Evolutionary conservation across 1,140 invertebrate species (phyloP).

Genomic region (Lethrus apterus): DNA sequence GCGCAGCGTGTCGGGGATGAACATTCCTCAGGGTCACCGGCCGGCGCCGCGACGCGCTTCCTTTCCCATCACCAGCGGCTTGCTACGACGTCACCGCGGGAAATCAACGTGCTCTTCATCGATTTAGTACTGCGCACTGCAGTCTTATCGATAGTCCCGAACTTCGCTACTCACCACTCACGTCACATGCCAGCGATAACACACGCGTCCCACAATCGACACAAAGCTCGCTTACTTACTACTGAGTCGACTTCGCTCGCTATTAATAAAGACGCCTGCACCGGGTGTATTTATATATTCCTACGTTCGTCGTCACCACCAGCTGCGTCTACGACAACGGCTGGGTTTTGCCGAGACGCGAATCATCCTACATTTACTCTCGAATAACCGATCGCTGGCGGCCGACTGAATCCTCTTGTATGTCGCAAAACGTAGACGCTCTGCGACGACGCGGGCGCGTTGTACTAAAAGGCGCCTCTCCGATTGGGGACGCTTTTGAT

Average conservation of each 20-base stretch:
- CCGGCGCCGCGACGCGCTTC: slow-evolving; percentile 26
- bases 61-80: slow-evolving; percentile 31
- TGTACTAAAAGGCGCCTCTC: slow-evolving; percentile 11
- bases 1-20: slow-evolving; percentile 69
- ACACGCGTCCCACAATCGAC: background rate
- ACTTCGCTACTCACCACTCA: slow-evolving; percentile 11
- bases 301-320: slow-evolving; percentile 14
- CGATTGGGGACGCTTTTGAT: background rate
- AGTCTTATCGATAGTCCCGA: slow-evolving; percentile 21
- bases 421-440: slow-evolving; percentile 5
- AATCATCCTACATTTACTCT: too few relatives aligned
- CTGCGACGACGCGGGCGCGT: slow-evolving; percentile 18
- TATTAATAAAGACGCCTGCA: slow-evolving; percentile 19
- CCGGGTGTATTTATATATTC: slow-evolving; percentile 23
- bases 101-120: slow-evolving; percentile 13
- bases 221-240: slow-evolving; percentile 3
- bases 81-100: background rate
- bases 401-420: slow-evolving; percentile 17
- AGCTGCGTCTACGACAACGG: slow-evolving; percentile 1
- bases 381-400: slow-evolving; percentile 8
- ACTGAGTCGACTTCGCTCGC: slow-evolving; percentile 3
- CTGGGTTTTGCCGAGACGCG: slow-evolving; percentile 1
- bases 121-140: slow-evolving; percentile 20
- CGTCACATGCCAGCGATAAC: slow-evolving; percentile 9
- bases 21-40: slow-evolving; percentile 56